Evolutionary conservation across 2,113 vertebrate species (phyloP), one percentile per base, ranked within the genome.

Genomic region (Heliornis fulica): DNA sequence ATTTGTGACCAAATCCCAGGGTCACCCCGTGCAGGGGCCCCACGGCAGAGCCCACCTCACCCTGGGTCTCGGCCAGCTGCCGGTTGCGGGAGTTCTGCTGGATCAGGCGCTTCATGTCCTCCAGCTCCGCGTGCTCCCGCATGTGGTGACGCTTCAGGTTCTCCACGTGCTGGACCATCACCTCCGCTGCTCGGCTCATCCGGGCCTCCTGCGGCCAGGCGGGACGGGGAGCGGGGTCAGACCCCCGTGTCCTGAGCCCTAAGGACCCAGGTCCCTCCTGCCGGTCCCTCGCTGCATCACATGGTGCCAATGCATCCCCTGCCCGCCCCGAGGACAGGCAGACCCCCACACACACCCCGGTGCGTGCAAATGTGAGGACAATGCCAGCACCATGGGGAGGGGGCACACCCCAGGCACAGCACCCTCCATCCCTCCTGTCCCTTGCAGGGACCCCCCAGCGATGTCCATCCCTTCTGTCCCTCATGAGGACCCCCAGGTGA

Each of bases 161-260:
- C 97, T 99, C 98, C 96, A 99, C 98, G 2, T 99, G 98, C 88
- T 98, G 97, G 28, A 99, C 97, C 98, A 99, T 99, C 93, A 99
- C 98, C 91, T 98, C 98, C 4, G 98, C 97, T 0, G 98, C 98
- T 13, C 97, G 96, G 92, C 98, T 98, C 97, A 98, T 97, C 65
- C 98, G 97, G 6, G 98, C 98, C 97, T 99, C 99, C 99, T 99
- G 59, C 11, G 11, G 50, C 60, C 90, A 1, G 57, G 18, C 6
- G 5, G 29, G 14, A 6, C 1, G 14, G 20, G 53, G 61, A 13
- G 13, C 14, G 61, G 15, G 13, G 14, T 86, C 83, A 87, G 46
- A 5, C 16, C 10, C 20, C 14, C 13, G 0, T 7, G 26, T 45
- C 46, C 40, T 5, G 4, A 16, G 61, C 45, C 76, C 23, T 2